Conservation (phyloP, 2,888 invertebrate genomes). For the Lasioglossum morio region DNA sequence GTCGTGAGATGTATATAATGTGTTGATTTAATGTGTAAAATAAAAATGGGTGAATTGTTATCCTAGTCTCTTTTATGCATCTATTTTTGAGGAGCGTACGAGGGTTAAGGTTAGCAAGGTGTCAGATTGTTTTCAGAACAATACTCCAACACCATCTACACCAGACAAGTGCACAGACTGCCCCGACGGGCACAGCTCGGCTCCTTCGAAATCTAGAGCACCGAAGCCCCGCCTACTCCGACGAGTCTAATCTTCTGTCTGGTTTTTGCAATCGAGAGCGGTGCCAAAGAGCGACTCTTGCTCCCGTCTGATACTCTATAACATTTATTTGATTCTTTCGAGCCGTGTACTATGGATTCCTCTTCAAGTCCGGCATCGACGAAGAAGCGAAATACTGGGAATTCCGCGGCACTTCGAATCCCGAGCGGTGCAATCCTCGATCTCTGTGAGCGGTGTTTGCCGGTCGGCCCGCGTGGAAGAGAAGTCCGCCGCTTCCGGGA, state of each 20-base stretch:
- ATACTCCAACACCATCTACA: background rate
- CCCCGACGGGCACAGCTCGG: background rate
- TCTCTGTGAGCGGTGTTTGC: constrained; percentile 5
- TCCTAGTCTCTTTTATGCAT: too few relatives aligned
- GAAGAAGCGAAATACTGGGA: constrained; percentile 22
- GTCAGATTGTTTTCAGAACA: background rate
- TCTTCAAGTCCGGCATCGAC: background rate
- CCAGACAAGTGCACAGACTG: background rate
- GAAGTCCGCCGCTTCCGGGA: constrained; percentile 48
- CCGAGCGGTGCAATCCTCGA: background rate
- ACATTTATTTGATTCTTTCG: background rate
- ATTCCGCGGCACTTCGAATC: constrained; percentile 23
- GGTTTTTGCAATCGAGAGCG: background rate
- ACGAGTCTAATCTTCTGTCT: background rate
- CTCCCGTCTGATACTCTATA: background rate
- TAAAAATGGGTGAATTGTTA: too few relatives aligned
- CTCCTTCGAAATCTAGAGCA: background rate
- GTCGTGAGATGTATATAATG: too few relatives aligned
- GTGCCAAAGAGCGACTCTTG: background rate
- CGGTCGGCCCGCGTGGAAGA: background rate
- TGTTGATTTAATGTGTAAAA: too few relatives aligned
- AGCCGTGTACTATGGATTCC: background rate
- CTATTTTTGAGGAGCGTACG: too few relatives aligned
- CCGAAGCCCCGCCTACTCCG: background rate
- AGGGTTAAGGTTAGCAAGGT: too few relatives aligned